Evolutionary conservation across 2,888 invertebrate genomes (phyloP).

Genomic region (Metalampra italica): DNA sequence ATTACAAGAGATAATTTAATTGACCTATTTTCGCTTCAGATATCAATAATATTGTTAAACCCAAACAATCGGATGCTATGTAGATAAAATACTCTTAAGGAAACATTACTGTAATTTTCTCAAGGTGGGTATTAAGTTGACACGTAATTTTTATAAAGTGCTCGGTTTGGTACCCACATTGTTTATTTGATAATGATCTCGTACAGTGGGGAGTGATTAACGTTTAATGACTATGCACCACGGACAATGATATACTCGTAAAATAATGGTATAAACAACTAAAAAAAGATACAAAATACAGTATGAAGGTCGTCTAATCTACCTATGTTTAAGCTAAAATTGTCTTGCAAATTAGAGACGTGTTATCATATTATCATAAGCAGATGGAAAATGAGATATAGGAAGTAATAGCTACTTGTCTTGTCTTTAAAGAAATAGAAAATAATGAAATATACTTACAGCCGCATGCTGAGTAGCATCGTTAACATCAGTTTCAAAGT

Average conservation of each 20-base stretch:
- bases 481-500: slow-evolving; percentile 92
- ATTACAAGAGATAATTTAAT: no score
- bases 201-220: slow-evolving; percentile 34
- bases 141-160: slow-evolving; percentile 28
- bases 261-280: slow-evolving; percentile 15
- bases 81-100: background rate
- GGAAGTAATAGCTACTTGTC: no score
- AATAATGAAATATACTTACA: slow-evolving; percentile 82
- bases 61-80: no score
- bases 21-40: no score
- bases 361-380: no score
- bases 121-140: slow-evolving; percentile 28
- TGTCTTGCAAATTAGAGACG: no score
- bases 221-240: slow-evolving; percentile 27
- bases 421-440: background rate
- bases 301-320: no score
- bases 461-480: slow-evolving; percentile 89
- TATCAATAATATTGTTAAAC: no score
- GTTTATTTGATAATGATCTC: slow-evolving; percentile 58
- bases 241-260: slow-evolving; percentile 4
- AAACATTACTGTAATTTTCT: slow-evolving; percentile 13
- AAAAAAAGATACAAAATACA: background rate
- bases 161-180: slow-evolving; percentile 30
- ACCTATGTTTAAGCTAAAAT: no score
- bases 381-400: no score